Base-by-base conservation (phyloP, 2,797 vertebrate genomes). In the Borostomias antarcticus region DNA sequence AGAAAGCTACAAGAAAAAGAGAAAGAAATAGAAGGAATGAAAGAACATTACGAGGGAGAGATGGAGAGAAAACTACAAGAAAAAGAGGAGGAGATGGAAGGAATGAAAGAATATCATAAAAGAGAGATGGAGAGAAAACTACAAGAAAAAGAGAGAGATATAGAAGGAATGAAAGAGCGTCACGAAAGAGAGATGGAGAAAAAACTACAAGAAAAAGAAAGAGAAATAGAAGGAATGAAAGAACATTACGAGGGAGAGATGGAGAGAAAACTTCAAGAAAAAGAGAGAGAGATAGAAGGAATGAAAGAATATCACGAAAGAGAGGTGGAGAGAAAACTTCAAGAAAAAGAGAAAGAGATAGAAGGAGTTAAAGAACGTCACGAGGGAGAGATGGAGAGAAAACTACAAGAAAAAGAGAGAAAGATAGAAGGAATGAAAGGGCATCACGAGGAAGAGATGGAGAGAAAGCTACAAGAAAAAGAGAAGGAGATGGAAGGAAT, bases 311-410 rank as follows among this genome's bases (percentile, higher is more conserved):
- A 2, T 1, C 7, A 35, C 21, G 32, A 58, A n/a, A 58, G 2
- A 23, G 9, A 35, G 17, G 25, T 21, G 56, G 33, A 63, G 17
- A n/a, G 26, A 21, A 64, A 62, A n/a, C 64, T 29, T 45, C 32
- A 35, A 45, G 71, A 83, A 59, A 56, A 60, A 15, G 70, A 84
- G 48, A 80, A 72, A 56, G 81, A 85, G 47, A 81, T 66, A 19
- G 64, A 82, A 51, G 59, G 0, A 0, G 68, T 78, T 64, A 0
- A 33, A 9, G 4, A 59, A 3, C 69, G 53, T 3, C 53, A 80
- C 51, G 63, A 70, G 65, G 61, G 52, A 50, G 63, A 82, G 3
- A 17, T 76, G 13, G 23, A 17, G 2, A 0, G 63, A 37, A 76
- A 35, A 8, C 47, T 65, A 21, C 43, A 50, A 1, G 74, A 74